Conservation (phyloP, 2,113 vertebrate genomes). For the Labeo catla region DNA sequence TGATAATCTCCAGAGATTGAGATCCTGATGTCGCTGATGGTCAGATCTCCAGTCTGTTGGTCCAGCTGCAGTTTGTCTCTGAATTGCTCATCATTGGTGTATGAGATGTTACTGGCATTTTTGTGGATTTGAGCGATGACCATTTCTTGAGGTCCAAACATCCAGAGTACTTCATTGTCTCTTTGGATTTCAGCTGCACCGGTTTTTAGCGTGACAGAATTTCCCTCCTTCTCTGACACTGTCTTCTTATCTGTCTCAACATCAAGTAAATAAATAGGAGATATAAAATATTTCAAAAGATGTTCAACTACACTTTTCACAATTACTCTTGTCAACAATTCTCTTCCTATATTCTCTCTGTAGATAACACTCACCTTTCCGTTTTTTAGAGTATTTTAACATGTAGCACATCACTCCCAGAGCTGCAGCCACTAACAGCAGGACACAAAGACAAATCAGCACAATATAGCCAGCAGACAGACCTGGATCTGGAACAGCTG, state of each 20-base stretch:
- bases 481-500: neutral
- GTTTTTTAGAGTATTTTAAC: neutral
- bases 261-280: neutral
- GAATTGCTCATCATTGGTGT: neutral
- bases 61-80: neutral
- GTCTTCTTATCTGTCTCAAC: neutral
- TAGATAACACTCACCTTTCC: neutral
- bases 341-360: no score
- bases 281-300: neutral
- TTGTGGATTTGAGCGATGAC: neutral
- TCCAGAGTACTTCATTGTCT: neutral
- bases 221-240: neutral
- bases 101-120: neutral
- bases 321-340: no score
- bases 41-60: neutral
- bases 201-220: neutral
- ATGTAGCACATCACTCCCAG: neutral
- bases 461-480: neutral
- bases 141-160: neutral
- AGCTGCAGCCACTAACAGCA: neutral
- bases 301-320: neutral
- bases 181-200: neutral
- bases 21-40: conserved; percentile 2
- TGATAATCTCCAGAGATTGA: conserved; percentile 18
- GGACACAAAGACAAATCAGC: neutral